Percentiles rank a stretch among this genome's conserved stretches.
Conservation (phyloP, 2,797 vertebrate species). For the Gadopsis bispinosus region DNA sequence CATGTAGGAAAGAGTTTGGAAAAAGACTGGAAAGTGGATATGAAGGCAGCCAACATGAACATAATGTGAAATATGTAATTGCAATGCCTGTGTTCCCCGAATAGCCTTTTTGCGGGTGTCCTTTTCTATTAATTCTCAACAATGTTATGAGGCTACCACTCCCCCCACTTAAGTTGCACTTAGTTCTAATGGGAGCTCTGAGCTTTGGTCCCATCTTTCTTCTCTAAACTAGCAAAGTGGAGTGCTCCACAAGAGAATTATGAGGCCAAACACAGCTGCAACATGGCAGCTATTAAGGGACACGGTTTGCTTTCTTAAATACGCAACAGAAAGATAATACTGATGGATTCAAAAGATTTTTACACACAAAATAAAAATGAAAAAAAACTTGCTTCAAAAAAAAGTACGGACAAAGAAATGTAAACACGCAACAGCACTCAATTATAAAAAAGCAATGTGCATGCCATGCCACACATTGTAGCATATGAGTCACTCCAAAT, state of each 20-base stretch:
- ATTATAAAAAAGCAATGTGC: neutral
- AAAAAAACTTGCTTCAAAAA: neutral
- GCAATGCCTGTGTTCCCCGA: slow-evolving; percentile 24
- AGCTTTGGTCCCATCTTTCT: slow-evolving; percentile 29
- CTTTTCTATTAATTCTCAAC: slow-evolving; percentile 35
- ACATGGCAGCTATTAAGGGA: slow-evolving; percentile 29
- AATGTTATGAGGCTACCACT: slow-evolving; percentile 23
- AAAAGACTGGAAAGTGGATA: neutral
- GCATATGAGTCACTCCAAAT: neutral
- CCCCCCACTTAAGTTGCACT: slow-evolving; percentile 17
- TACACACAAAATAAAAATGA: slow-evolving; percentile 4
- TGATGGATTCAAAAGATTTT: slow-evolving; percentile 14
- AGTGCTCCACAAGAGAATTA: slow-evolving; percentile 10
- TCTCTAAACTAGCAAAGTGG: slow-evolving; percentile 25
- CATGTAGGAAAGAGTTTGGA: slow-evolving; percentile 25
- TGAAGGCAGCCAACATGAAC: neutral
- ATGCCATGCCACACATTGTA: neutral
- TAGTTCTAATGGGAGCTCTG: slow-evolving; percentile 47
- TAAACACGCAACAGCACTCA: neutral
- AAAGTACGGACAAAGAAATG: neutral
- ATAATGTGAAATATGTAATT: slow-evolving; percentile 13
- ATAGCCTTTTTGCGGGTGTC: slow-evolving; percentile 27
- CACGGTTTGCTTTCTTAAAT: slow-evolving; percentile 10
- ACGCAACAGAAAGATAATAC: neutral
- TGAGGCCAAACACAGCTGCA: slow-evolving; percentile 30